These are phyloP conservation scores for Chymomyza procnemis DNA, from an alignment of 2,888 invertebrate genomes.

Conservation along the genomic window DNA sequence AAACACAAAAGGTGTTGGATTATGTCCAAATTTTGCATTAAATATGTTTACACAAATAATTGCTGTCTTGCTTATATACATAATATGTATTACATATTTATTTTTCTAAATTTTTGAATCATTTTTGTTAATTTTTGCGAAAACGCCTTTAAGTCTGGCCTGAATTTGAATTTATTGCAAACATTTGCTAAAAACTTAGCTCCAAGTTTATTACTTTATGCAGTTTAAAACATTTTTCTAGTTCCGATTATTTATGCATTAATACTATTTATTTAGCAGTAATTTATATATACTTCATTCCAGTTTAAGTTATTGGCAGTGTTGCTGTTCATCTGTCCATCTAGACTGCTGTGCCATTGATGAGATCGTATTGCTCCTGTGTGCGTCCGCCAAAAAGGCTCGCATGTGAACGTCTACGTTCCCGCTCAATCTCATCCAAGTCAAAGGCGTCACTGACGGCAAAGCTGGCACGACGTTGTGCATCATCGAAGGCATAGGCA, in stretches of 20 bases:
- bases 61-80: too few species aligned
- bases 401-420: slow-evolving; percentile 78
- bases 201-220: background rate
- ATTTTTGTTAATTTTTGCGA: background rate
- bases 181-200: background rate
- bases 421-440: slow-evolving; percentile 77
- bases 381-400: slow-evolving; percentile 66
- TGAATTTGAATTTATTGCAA: background rate
- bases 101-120: background rate
- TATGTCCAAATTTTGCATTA: too few species aligned
- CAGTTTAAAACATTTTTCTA: background rate
- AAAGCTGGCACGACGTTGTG: slow-evolving; percentile 60
- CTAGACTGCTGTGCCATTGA: slow-evolving; percentile 77
- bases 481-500: slow-evolving; percentile 73
- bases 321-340: background rate
- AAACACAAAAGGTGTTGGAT: too few species aligned
- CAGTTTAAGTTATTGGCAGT: background rate
- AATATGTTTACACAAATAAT: too few species aligned
- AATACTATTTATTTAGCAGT: background rate
- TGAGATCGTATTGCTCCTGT: slow-evolving; percentile 72
- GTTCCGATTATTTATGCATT: background rate
- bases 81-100: background rate
- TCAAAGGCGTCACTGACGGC: slow-evolving; percentile 72
- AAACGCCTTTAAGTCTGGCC: background rate
- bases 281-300: background rate